phyloP scores from a whole-genome alignment of 1,140 invertebrate species.

The Drosophila guanche region DNA sequence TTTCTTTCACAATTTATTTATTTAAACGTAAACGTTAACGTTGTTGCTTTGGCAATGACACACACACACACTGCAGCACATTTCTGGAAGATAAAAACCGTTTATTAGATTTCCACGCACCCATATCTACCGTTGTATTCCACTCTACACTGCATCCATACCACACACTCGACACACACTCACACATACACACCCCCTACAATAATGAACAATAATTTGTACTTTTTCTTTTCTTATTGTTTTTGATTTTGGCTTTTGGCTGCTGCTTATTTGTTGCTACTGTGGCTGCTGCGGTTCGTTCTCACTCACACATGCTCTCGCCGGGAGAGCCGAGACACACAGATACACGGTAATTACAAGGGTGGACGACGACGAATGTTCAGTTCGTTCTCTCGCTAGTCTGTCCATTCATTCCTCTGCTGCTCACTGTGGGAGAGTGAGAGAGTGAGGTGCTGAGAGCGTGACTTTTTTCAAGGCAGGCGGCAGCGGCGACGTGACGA shows the following conservation, averaged over 20 bases:
- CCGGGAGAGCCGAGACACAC: slow-evolving; percentile 17
- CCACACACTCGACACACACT: slow-evolving; percentile 23
- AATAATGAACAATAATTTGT: slow-evolving; percentile 59
- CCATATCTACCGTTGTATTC: neutral
- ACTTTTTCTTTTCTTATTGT: slow-evolving; percentile 68
- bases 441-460: slow-evolving; percentile 49
- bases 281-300: slow-evolving; percentile 27
- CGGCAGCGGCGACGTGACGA: slow-evolving; percentile 44
- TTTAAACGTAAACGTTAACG: slow-evolving; percentile 41
- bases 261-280: slow-evolving; percentile 69
- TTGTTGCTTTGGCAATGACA: slow-evolving; percentile 55
- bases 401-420: slow-evolving; percentile 63
- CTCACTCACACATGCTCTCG: slow-evolving; percentile 35
- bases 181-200: slow-evolving; percentile 12
- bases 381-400: slow-evolving; percentile 38
- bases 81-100: slow-evolving; percentile 37
- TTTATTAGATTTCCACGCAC: slow-evolving; percentile 16
- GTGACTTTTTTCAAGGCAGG: slow-evolving; percentile 72
- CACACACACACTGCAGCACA: slow-evolving; percentile 48
- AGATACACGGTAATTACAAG: slow-evolving; percentile 67
- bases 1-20: slow-evolving; percentile 11
- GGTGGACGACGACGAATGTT: slow-evolving; percentile 44
- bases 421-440: slow-evolving; percentile 31
- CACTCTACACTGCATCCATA: slow-evolving; percentile 14
- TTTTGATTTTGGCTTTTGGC: slow-evolving; percentile 35